A percentile compares a stretch with the other conserved stretches of the same genome.
phyloP scores from a whole-genome alignment of 2,888 invertebrate genomes.

The Apomyelois bistriatella region DNA sequence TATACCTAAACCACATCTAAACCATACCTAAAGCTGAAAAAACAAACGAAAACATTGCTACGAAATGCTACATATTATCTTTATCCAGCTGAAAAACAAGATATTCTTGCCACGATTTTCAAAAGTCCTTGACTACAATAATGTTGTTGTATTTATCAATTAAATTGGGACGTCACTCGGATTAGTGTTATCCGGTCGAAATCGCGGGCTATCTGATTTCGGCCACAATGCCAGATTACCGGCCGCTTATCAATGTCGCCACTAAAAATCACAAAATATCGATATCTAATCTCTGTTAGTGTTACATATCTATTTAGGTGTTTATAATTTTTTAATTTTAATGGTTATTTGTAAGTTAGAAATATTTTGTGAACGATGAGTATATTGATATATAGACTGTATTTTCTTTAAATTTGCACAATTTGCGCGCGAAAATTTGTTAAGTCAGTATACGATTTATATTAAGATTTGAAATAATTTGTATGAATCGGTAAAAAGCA shows the following conservation, averaged over 20 bases:
- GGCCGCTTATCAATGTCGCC: not conserved
- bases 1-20: no score
- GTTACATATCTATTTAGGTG: not conserved
- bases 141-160: not conserved
- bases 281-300: not conserved
- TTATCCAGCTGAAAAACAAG: not conserved
- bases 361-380: not conserved
- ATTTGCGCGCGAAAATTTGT: no score
- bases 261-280: constrained; percentile 2
- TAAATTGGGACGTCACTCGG: not conserved
- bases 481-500: no score
- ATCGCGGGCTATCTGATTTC: not conserved
- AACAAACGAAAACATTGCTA: not conserved
- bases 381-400: not conserved
- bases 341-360: not conserved
- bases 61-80: not conserved
- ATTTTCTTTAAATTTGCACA: not conserved
- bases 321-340: not conserved
- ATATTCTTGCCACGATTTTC: constrained; percentile 16
- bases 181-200: not conserved
- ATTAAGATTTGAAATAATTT: no score
- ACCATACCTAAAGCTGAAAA: no score
- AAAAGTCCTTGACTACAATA: constrained; percentile 33
- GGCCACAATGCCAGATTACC: not conserved
- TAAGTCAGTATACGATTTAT: no score